These are phyloP conservation scores for Rhingia rostrata DNA, from an alignment of 2,888 invertebrate genomes.

Conservation along the genomic window DNA sequence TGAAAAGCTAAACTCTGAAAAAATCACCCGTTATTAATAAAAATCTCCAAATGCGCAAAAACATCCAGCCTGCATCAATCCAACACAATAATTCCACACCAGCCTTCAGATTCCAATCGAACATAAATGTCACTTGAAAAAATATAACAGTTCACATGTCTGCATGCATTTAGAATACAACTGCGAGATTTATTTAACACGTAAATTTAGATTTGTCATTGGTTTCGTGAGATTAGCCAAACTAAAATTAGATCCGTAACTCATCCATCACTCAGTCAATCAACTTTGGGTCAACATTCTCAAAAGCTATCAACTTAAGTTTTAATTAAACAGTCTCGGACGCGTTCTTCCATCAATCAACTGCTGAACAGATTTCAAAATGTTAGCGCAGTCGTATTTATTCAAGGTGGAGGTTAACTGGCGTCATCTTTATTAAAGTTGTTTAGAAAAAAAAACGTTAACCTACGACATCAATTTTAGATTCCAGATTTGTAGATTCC, in stretches of 20 bases:
- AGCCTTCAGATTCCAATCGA: neutral
- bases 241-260: slow-evolving; percentile 4
- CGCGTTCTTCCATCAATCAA: slow-evolving; percentile 20
- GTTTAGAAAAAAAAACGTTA: neutral
- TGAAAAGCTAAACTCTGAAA: no score
- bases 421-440: slow-evolving; percentile 55
- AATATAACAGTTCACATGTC: neutral
- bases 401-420: slow-evolving; percentile 66
- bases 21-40: no score
- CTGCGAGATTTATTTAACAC: neutral
- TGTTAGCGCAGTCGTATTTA: neutral
- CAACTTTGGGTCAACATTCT: slow-evolving; percentile 13
- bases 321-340: slow-evolving; percentile 9
- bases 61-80: no score
- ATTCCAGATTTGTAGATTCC: slow-evolving; percentile 34
- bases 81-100: no score
- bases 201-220: slow-evolving; percentile 15
- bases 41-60: no score
- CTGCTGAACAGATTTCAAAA: neutral
- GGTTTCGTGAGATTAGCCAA: neutral
- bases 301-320: slow-evolving; percentile 5
- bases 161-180: neutral
- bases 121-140: slow-evolving; percentile 3
- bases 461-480: slow-evolving; percentile 19
- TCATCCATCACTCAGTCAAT: neutral